Conservation (phyloP, 1,140 invertebrate genomes). For the Sinonovacula constricta region DNA sequence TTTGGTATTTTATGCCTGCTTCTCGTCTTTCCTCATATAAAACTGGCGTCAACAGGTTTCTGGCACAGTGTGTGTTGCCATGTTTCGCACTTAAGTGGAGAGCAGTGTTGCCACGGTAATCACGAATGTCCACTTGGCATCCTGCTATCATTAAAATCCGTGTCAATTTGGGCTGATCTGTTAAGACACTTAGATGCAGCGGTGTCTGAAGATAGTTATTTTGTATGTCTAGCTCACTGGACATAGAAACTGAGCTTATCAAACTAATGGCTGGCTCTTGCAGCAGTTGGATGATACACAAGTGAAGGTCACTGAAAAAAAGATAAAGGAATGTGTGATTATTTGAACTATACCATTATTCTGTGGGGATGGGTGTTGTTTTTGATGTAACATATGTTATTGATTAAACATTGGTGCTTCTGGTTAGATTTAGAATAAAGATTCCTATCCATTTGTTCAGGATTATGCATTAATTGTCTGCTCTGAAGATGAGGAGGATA, state of each 20-base stretch:
- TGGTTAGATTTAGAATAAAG: no score
- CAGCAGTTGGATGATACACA: slow-evolving; percentile 59
- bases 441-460: no score
- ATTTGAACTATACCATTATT: neutral
- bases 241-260: slow-evolving; percentile 43
- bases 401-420: no score
- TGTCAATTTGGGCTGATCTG: slow-evolving; percentile 83
- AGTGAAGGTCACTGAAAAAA: slow-evolving; percentile 59
- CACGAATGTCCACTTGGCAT: slow-evolving; percentile 77
- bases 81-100: slow-evolving; percentile 78
- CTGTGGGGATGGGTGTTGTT: no score
- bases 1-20: slow-evolving; percentile 63
- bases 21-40: slow-evolving; percentile 57
- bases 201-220: slow-evolving; percentile 80
- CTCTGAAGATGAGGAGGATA: no score
- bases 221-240: slow-evolving; percentile 53
- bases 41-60: slow-evolving; percentile 83
- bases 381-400: no score
- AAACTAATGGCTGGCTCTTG: slow-evolving; percentile 49
- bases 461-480: no score
- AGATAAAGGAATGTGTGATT: slow-evolving; percentile 1
- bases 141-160: slow-evolving; percentile 85
- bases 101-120: slow-evolving; percentile 66
- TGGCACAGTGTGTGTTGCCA: slow-evolving; percentile 82
- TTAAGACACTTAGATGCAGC: slow-evolving; percentile 86